Percentiles rank a stretch among this genome's conserved stretches.
phyloP scores from a whole-genome alignment of 92 coral and sea anemone genomes.

The Palythoa heliodiscus region DNA sequence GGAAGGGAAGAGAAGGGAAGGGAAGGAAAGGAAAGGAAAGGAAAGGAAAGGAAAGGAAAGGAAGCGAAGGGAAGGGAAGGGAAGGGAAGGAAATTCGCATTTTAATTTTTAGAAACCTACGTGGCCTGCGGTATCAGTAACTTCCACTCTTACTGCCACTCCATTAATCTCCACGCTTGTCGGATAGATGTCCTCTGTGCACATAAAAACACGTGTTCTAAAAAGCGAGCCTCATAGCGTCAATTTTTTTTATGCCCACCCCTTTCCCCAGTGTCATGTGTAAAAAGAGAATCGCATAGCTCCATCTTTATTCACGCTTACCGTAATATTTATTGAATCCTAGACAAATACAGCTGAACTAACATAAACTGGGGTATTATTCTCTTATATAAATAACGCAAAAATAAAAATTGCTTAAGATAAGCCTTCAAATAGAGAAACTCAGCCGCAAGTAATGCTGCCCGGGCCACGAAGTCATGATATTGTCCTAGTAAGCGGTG shows the following conservation, averaged over 20 bases:
- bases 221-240: too few species aligned
- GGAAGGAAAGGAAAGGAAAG: neutral
- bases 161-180: slow-evolving; percentile 72
- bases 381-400: too few species aligned
- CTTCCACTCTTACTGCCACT: slow-evolving; percentile 59
- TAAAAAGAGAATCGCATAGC: neutral
- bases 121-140: slow-evolving; percentile 85
- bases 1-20: neutral
- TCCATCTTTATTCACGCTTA: neutral
- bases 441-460: too few species aligned
- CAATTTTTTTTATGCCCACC: neutral
- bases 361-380: too few species aligned
- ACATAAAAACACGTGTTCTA: neutral
- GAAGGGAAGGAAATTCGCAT: neutral
- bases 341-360: too few species aligned
- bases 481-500: too few species aligned
- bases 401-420: too few species aligned
- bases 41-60: neutral
- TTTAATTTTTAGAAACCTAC: slow-evolving; percentile 47
- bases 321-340: neutral
- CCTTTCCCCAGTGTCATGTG: neutral
- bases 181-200: slow-evolving; percentile 72
- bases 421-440: too few species aligned
- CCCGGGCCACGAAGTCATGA: too few species aligned
- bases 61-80: neutral